Percentiles rank a stretch among this genome's conserved stretches.
Evolutionary conservation across 2,113 vertebrate species (phyloP).

Genomic region (Anser cygnoides): DNA sequence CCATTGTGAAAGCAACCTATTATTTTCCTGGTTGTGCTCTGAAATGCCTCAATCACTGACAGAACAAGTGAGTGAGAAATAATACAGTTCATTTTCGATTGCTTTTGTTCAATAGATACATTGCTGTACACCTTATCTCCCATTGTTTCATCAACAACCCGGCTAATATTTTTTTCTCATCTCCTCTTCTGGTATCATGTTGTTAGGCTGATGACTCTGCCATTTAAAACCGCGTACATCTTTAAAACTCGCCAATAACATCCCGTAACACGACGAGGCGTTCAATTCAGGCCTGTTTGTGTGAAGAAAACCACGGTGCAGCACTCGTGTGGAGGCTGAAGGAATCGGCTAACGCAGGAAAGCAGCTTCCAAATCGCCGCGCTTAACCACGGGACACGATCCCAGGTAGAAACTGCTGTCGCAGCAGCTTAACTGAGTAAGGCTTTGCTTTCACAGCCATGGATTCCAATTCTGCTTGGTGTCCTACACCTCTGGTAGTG

Average conservation of each 20-base stretch:
- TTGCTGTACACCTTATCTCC: not conserved
- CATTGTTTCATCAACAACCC: constrained; percentile 39
- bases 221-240: not conserved
- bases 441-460: not conserved
- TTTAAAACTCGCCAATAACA: not conserved
- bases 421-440: not conserved
- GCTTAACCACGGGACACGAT: not conserved
- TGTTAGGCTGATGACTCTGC: not conserved
- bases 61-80: constrained; percentile 79
- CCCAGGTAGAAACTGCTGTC: rapidly evolving
- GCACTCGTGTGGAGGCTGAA: rapidly evolving
- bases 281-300: not conserved
- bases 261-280: not conserved
- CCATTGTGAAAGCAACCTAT: constrained; percentile 79
- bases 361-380: not conserved
- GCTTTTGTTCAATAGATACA: constrained; percentile 40
- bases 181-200: not conserved
- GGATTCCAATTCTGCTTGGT: not conserved
- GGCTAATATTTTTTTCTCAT: not conserved
- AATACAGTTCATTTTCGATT: constrained; percentile 78
- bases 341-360: not conserved
- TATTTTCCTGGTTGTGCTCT: constrained; percentile 76
- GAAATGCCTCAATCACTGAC: constrained; percentile 82
- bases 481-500: not conserved
- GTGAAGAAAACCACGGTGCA: not conserved